Evolutionary conservation across 2,888 invertebrate genomes (phyloP).

Genomic region (Auanema freiburgensis): DNA sequence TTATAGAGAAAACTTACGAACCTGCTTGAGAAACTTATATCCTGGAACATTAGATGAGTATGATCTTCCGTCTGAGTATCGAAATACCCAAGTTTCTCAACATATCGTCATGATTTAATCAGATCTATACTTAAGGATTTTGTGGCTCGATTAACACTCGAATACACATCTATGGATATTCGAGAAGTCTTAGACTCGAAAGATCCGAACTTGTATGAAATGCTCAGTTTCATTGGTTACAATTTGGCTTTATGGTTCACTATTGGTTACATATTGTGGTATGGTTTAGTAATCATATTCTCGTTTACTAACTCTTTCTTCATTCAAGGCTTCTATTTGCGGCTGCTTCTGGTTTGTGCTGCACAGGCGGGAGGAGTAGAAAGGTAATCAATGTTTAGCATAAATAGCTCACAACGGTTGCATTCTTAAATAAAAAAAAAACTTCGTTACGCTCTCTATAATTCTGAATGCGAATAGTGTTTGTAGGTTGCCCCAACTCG

Average conservation of each 20-base stretch:
- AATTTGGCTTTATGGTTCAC: slow-evolving; percentile 59
- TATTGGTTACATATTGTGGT: slow-evolving; percentile 56
- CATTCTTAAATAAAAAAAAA: too few relatives aligned
- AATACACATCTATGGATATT: slow-evolving; percentile 45
- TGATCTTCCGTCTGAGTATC: slow-evolving; percentile 45
- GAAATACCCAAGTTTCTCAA: slow-evolving; percentile 26
- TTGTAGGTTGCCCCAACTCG: too few relatives aligned
- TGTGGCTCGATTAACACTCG: slow-evolving; percentile 50
- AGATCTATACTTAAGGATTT: slow-evolving; percentile 41
- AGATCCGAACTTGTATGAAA: slow-evolving; percentile 47
- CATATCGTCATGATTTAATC: background rate
- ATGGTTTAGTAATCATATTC: background rate
- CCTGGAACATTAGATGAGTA: slow-evolving; percentile 42
- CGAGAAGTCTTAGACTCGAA: slow-evolving; percentile 42
- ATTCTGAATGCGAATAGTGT: too few relatives aligned
- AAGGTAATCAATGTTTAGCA: too few relatives aligned
- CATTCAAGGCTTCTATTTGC: too few relatives aligned
- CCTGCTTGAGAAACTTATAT: slow-evolving; percentile 42
- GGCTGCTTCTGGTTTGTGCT: too few relatives aligned
- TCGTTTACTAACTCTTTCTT: background rate
- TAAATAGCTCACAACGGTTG: too few relatives aligned
- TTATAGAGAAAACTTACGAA: slow-evolving; percentile 41
- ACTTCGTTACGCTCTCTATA: too few relatives aligned
- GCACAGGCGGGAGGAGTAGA: too few relatives aligned
- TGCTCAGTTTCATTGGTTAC: slow-evolving; percentile 53